Evolutionary conservation across 2,797 vertebrate genomes (phyloP), one percentile per base, ranked within the genome.

Genomic region (Meriones psammophilus): DNA sequence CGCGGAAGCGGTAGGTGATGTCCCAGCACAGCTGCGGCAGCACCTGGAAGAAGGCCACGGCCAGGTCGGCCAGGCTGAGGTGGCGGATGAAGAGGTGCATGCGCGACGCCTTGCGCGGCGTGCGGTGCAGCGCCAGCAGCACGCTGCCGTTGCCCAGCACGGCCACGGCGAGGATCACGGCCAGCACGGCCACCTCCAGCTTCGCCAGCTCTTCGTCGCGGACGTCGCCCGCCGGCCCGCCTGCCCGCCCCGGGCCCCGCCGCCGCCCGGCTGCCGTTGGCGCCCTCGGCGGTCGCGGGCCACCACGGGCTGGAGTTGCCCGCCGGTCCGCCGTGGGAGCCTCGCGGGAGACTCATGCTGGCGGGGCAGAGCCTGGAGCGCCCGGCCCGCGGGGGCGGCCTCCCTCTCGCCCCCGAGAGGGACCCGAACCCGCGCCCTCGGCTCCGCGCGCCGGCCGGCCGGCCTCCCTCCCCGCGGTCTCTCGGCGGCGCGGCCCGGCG

Each of bases 1-100:
- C 99, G 94, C 99, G 98, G 98, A 99, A 99, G 76, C 99, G 99
- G 98, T 99, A 99, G 12, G 99, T 99, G 97, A 99, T 98, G 88
- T 99, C 98, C 99, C 99, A 99, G 98, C 99, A 99, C 58, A 99
- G 99, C 98, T 99, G 99, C 9, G 99, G 99, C 81, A 99, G 98
- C 94, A 99, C 99, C 98, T 99, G 99, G 98, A 99, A 99, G 98
- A 99, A 99, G 42, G 99, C 99, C 89, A 99, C 99, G 33, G 99
- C 99, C 96, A 99, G 98, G 98, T 99, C 99, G 0, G 99, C 99
- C 97, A 99, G 98, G 98, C 99, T 99, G 89, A 99, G 99, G 98
- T 99, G 99, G 71, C 99, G 99, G 94, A 99, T 99, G 98, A 99
- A 99, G 22, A 99, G 99, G 94, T 99, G 99, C 99, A 99, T 99